phyloP scores from a whole-genome alignment of 2,113 vertebrate species.

The Antechinus stuartii region DNA sequence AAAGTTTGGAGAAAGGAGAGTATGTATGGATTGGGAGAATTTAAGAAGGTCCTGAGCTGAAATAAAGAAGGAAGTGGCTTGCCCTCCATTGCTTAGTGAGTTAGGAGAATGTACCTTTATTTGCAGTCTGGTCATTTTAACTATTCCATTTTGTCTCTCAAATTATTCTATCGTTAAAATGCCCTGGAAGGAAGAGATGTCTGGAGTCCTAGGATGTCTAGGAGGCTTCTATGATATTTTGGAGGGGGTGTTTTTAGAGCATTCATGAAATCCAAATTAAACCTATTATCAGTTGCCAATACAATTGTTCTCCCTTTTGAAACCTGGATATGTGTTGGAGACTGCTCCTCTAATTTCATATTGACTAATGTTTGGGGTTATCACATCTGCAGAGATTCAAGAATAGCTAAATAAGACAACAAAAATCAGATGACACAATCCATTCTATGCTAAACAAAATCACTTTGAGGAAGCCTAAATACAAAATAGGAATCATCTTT shows the following conservation, averaged over 20 bases:
- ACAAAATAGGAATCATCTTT: not conserved
- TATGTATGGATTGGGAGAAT: not conserved
- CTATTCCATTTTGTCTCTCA: not conserved
- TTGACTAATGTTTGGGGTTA: not conserved
- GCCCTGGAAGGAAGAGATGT: not conserved
- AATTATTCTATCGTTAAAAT: not conserved
- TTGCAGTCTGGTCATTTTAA: not conserved
- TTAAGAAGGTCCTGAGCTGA: not conserved
- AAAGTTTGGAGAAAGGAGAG: not conserved
- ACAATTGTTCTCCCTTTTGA: not conserved
- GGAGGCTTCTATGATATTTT: not conserved
- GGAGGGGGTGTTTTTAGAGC: slow-evolving; percentile 43
- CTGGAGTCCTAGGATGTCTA: not conserved
- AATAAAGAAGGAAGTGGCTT: not conserved
- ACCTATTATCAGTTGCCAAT: slow-evolving; percentile 72
- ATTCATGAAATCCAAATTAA: slow-evolving; percentile 72
- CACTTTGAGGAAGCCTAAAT: not conserved
- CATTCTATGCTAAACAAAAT: not conserved
- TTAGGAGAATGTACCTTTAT: not conserved
- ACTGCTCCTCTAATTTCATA: not conserved
- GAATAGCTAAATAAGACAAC: not conserved
- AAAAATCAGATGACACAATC: not conserved
- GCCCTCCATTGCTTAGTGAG: not conserved
- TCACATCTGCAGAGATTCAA: not conserved
- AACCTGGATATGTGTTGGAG: not conserved